Base-by-base conservation (phyloP, 2,797 vertebrate genomes). In the Lindbergichthys nudifrons region DNA sequence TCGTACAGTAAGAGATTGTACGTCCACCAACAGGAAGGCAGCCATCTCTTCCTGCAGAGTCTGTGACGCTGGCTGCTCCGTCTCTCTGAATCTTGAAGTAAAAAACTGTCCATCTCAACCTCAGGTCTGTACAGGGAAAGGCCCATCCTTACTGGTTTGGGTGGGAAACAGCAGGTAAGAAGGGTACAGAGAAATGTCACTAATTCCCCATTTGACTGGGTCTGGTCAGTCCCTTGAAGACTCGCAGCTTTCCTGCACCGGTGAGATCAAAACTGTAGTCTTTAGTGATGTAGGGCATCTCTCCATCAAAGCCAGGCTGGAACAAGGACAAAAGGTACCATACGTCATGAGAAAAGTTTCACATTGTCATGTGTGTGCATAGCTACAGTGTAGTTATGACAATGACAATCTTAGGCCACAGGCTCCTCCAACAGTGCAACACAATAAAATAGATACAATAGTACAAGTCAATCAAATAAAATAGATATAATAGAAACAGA, bases 261-360 rank as follows among this genome's bases (percentile, higher is more conserved):
- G 93, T 70, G 61, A 98, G 89, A 65, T 94, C 93, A 57, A 96
- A 96, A 70, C 96, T 97, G 83, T 99, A 99, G 75, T 98, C 94
- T 0, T 95, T 93, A 0, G 98, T 99, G 77, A 98, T 74, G 0
- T 99, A 99, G 0, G 98, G 97, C 26, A 92, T 88, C 14, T 96
- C 96, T 2, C 94, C 96, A 19, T 96, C 94, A 3, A 91, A 76
- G 59, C 94, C 96, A 9, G 79, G 70, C 97, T 99, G 92, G 10
- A 92, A 94, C 9, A 48, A 7, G 80, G 14, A 85, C 15, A 73
- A 39, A 23, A 72, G 2, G 15, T 0, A 10, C 3, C 1, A 1
- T 18, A 13, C 43, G 60, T 62, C 11, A 43, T 2, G 19, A 52
- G 1, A 3, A 10, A 58, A 42, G 26, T 5, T 26, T 26, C 23